Base-by-base conservation (phyloP, 30 jellyfish, hydroid and myxozoan species). In the Sanderia malayensis region DNA sequence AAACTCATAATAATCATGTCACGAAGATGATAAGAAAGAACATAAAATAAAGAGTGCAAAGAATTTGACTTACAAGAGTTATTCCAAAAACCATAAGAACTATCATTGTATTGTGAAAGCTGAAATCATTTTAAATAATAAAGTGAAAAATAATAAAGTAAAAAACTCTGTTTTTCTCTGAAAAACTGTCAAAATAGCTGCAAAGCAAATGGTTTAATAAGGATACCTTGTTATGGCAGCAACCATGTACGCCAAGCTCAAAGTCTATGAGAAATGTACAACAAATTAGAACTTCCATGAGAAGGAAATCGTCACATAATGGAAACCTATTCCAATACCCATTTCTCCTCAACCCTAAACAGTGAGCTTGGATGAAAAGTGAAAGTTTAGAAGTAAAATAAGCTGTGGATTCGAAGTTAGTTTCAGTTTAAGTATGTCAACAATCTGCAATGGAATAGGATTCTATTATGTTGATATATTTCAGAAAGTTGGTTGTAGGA, bases 101-200 rank as follows among this genome's bases (percentile, higher is more conserved):
- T 53, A 88, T 88, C 28, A 73, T 60, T 17, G 97, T 88, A 60
- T 88, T 92, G 45, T 88, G 94, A 64, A 81, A 74, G 47, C 97
- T 88, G 29, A 31, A 28, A 46, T 41, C 11, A 8, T 41, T 8
- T 41, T 15, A 8, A 41, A 15, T 15, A 6, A 6, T 8, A 6
- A 41, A 15, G 15, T 41, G 8, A 6, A 41, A 41, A 6, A 8
- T 15, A 8, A 41, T 6, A 15, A 8, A 15, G 15, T 8, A 6
- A 41, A 41, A 8, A 41, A 8, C 55, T 41, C 55, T 19, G 26
- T 6, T 4, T 24, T 19, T 6, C 19, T 8, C 10, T 24, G 31
- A 4, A 4, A 18, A 6, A 4, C 68, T 4, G 31, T 9, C 68
- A 9, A 4, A 10, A 55, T 9, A 55, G 31, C 26, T 6, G 68